phyloP scores from a whole-genome alignment of 2,113 vertebrate species.

The Centropus bengalensis region DNA sequence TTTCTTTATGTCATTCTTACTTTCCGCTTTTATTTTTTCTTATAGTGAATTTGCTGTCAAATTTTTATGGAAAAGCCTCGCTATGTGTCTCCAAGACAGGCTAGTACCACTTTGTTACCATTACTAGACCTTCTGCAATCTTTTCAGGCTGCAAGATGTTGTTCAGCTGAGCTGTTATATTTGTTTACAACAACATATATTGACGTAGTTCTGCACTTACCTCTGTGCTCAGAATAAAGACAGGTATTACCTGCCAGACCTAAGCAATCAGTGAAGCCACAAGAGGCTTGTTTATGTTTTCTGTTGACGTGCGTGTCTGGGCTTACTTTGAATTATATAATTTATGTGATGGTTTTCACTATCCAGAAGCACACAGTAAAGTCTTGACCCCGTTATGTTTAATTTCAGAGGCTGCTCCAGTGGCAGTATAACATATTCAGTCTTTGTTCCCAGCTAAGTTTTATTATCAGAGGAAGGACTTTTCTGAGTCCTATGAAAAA shows the following conservation, averaged over 20 bases:
- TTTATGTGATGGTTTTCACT: neutral
- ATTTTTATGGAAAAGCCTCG: neutral
- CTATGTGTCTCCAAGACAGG: fast-evolving
- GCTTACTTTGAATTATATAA: neutral
- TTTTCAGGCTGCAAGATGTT: neutral
- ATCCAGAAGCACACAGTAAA: neutral
- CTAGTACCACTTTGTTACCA: neutral
- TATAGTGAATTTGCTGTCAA: neutral
- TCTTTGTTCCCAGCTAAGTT: neutral
- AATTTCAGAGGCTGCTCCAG: neutral
- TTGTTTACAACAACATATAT: fast-evolving
- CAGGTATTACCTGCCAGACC: neutral
- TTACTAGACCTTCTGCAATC: neutral
- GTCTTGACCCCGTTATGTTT: fast-evolving
- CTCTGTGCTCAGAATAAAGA: neutral
- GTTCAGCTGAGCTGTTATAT: neutral
- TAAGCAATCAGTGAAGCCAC: neutral
- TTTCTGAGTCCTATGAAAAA: neutral
- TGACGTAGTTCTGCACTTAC: neutral
- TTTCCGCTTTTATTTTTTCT: neutral
- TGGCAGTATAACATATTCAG: neutral
- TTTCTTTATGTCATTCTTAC: neutral
- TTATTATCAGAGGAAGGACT: neutral
- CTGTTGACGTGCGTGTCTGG: neutral
- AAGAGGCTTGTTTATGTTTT: neutral